Percentiles rank a stretch among this genome's conserved stretches.
phyloP scores from a whole-genome alignment of 2,888 invertebrate genomes.

The Sericinus montela region DNA sequence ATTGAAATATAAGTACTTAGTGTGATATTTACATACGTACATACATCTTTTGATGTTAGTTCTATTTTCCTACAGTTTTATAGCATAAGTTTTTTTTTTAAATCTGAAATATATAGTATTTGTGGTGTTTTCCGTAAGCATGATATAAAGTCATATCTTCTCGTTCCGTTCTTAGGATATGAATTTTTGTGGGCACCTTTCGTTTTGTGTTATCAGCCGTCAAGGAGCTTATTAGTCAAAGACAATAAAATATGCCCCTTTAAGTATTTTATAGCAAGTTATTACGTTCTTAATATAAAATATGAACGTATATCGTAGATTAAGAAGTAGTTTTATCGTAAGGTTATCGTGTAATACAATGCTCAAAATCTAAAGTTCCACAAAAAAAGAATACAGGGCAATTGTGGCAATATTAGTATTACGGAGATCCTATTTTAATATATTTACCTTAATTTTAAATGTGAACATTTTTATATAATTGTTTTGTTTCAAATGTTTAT shows the following conservation, averaged over 20 bases:
- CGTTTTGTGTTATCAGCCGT: too few species aligned
- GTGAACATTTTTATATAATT: slow-evolving; percentile 24
- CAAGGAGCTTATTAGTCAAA: not conserved
- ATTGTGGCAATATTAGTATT: slow-evolving; percentile 18
- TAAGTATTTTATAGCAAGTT: not conserved
- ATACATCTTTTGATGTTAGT: slow-evolving; percentile 14
- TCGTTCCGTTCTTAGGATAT: too few species aligned
- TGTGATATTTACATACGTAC: slow-evolving; percentile 11
- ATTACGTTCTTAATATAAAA: too few species aligned
- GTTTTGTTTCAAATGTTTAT: slow-evolving; percentile 66
- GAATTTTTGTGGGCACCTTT: too few species aligned
- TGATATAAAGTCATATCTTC: too few species aligned
- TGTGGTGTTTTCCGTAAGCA: too few species aligned
- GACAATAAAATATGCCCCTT: not conserved
- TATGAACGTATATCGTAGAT: too few species aligned
- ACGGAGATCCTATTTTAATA: slow-evolving; percentile 20
- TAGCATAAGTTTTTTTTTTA: not conserved
- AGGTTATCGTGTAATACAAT: slow-evolving; percentile 6
- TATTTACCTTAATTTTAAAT: slow-evolving; percentile 26
- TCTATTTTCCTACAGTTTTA: slow-evolving; percentile 13
- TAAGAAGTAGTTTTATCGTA: not conserved
- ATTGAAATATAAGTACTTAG: slow-evolving; percentile 10
- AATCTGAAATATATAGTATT: too few species aligned
- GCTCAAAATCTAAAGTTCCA: slow-evolving; percentile 19
- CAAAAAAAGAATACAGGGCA: slow-evolving; percentile 17